phyloP scores from a whole-genome alignment of 2,797 vertebrate genomes.

The Limosa lapponica region DNA sequence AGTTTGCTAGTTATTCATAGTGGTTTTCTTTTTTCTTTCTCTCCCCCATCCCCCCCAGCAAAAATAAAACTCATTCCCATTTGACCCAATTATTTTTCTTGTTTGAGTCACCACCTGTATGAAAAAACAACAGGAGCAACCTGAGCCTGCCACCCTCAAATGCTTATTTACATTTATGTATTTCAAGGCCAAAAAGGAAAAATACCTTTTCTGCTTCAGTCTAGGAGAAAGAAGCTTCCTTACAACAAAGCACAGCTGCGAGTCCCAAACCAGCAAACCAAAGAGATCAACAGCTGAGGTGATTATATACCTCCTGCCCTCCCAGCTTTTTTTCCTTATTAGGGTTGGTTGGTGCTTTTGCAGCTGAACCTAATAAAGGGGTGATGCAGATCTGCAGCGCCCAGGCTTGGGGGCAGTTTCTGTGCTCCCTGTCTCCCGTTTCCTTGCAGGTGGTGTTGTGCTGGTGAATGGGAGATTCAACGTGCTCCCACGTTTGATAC shows the following conservation, averaged over 20 bases:
- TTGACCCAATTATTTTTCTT: background rate
- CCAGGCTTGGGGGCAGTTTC: background rate
- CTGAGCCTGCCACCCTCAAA: background rate
- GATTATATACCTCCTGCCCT: background rate
- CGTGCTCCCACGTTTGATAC: fast-evolving
- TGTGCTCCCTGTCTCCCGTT: fast-evolving
- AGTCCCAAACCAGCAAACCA: fast-evolving
- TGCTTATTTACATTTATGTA: fast-evolving
- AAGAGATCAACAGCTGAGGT: fast-evolving
- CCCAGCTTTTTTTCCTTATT: fast-evolving
- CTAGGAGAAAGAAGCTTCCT: fast-evolving
- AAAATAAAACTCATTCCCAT: too few relatives aligned
- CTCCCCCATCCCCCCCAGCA: fast-evolving
- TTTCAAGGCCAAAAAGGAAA: fast-evolving
- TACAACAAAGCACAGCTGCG: fast-evolving
- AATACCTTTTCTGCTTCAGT: fast-evolving
- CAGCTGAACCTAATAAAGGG: background rate
- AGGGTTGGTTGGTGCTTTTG: background rate
- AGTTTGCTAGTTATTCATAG: background rate
- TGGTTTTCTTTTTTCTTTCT: background rate
- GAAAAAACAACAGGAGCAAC: background rate
- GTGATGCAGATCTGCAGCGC: fast-evolving
- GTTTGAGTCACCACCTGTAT: background rate
- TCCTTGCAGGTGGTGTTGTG: background rate
- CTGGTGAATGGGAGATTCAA: background rate